These are phyloP conservation scores for Drosophila nikananu DNA, from an alignment of 1,140 invertebrate genomes.

Conservation along the genomic window DNA sequence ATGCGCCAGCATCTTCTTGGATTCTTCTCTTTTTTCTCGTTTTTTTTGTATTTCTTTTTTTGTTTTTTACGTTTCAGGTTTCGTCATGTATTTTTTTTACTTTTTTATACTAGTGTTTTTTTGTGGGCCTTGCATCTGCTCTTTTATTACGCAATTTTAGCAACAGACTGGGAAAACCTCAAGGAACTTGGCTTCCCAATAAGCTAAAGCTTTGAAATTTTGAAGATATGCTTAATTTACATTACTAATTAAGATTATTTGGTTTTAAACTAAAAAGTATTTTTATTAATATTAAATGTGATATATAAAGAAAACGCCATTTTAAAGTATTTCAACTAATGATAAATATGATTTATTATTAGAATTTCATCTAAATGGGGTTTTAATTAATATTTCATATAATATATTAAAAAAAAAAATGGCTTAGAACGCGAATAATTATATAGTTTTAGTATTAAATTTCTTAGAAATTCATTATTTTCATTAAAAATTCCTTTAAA, in stretches of 20 bases:
- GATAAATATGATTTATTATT: too few relatives aligned
- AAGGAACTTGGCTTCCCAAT: neutral
- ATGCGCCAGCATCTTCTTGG: slow-evolving; percentile 60
- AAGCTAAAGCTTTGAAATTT: neutral
- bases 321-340: too few relatives aligned
- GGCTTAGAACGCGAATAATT: too few relatives aligned
- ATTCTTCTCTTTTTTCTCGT: slow-evolving; percentile 7
- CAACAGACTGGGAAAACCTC: neutral
- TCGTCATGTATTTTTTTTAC: slow-evolving; percentile 17
- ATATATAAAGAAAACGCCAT: too few relatives aligned
- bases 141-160: slow-evolving; percentile 32
- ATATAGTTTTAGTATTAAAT: too few relatives aligned
- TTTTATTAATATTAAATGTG: neutral
- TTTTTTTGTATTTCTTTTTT: slow-evolving; percentile 3
- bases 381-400: neutral
- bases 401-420: too few relatives aligned
- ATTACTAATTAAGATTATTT: neutral
- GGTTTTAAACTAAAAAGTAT: neutral
- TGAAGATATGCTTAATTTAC: neutral
- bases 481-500: too few relatives aligned
- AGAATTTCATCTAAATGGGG: too few relatives aligned
- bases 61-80: slow-evolving; percentile 46
- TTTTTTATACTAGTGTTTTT: neutral
- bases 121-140: slow-evolving; percentile 29
- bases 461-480: too few relatives aligned